phyloP scores from a whole-genome alignment of 2,888 invertebrate genomes.

The Chironomus riparius region DNA sequence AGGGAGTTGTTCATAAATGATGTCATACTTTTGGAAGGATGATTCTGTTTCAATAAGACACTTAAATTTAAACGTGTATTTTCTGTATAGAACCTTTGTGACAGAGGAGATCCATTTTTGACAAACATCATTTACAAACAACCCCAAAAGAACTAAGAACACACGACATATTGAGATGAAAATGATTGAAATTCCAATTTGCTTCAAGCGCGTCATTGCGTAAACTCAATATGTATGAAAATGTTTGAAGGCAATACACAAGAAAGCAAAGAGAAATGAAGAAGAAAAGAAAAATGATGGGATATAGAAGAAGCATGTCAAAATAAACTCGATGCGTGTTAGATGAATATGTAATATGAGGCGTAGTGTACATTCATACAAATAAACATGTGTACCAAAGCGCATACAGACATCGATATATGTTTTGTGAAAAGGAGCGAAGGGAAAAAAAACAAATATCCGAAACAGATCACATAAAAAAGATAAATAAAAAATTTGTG shows the following conservation, averaged over 20 bases:
- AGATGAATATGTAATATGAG: background rate
- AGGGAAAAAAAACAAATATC: background rate
- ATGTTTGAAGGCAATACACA: background rate
- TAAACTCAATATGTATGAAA: background rate
- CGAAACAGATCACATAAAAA: slow-evolving; percentile 10
- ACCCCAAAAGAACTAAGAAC: no score
- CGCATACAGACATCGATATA: background rate
- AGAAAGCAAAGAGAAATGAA: background rate
- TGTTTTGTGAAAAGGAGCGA: background rate
- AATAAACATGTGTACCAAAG: no score
- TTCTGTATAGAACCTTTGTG: no score
- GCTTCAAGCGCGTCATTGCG: slow-evolving; percentile 5
- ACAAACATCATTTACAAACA: no score
- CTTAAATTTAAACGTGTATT: no score
- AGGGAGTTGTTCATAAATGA: no score
- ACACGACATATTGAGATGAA: background rate
- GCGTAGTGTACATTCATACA: background rate
- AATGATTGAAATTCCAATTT: slow-evolving; percentile 7
- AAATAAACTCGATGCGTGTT: slow-evolving; percentile 1
- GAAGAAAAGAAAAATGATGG: background rate
- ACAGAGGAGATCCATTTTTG: no score
- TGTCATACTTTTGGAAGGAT: no score
- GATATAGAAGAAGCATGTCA: background rate
- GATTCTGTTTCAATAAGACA: no score
- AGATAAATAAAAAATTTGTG: slow-evolving; percentile 10